Percentiles rank a stretch among this genome's conserved stretches.
These are phyloP conservation scores for Phylloscopus whistleri DNA, from an alignment of 2,113 vertebrate species.

Conservation along the genomic window DNA sequence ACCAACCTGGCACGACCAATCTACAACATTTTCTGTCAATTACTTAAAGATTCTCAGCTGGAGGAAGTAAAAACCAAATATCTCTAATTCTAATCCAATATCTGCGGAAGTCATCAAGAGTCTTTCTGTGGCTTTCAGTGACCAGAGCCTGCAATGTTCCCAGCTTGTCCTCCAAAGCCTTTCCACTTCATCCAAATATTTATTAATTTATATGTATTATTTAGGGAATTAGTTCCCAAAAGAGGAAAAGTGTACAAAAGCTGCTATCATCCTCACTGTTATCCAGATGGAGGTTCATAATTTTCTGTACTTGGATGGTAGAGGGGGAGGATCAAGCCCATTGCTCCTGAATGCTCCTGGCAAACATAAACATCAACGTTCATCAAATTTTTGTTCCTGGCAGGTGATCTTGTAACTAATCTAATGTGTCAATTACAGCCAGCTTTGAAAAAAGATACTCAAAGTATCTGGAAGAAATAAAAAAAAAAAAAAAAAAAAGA, in stretches of 20 bases:
- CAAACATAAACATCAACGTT: neutral
- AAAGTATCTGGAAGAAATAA: neutral
- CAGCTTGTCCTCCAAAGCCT: neutral
- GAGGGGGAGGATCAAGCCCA: neutral
- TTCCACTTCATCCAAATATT: neutral
- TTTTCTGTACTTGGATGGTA: neutral
- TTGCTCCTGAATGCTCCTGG: neutral
- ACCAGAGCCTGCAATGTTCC: neutral
- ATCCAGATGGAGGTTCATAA: neutral
- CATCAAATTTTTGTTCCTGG: neutral
- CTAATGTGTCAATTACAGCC: slow-evolving; percentile 8
- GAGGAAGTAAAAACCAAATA: neutral
- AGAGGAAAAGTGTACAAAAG: neutral
- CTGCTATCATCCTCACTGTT: neutral
- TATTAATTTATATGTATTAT: neutral
- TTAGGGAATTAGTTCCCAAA: neutral
- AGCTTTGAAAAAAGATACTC: neutral
- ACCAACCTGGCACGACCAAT: neutral
- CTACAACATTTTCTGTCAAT: neutral
- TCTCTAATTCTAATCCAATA: neutral
- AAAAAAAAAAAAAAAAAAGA: neutral
- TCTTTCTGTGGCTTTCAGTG: neutral
- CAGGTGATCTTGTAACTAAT: slow-evolving; percentile 11
- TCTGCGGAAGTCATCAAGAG: neutral
- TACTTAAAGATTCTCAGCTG: neutral